phyloP scores from a whole-genome alignment of 2,797 vertebrate species.

The Crenuchus spilurus region DNA sequence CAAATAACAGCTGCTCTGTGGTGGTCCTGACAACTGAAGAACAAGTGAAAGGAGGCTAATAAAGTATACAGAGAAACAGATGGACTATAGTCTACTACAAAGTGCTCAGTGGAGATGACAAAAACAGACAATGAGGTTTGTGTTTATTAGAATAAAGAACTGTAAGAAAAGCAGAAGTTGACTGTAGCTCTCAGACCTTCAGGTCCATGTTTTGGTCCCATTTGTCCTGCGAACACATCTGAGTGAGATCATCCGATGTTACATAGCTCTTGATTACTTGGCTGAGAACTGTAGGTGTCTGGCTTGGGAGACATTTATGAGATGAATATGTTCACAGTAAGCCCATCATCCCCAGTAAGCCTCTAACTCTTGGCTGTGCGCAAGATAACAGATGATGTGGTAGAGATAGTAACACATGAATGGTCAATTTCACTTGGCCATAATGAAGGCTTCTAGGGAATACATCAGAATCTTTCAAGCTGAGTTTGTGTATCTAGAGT shows the following conservation, averaged over 20 bases:
- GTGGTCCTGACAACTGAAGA: too few relatives aligned
- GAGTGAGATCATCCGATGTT: neutral
- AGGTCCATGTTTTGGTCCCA: neutral
- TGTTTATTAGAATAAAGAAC: too few relatives aligned
- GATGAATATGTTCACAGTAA: neutral
- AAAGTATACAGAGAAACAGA: too few relatives aligned
- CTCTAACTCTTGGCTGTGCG: neutral
- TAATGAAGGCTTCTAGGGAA: neutral
- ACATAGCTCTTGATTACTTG: neutral
- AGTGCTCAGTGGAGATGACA: too few relatives aligned
- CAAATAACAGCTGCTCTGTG: too few relatives aligned
- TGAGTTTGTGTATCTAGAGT: constrained; percentile 60
- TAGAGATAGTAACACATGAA: constrained; percentile 8
- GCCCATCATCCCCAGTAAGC: neutral
- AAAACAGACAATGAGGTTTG: too few relatives aligned
- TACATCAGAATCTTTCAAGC: constrained; percentile 24
- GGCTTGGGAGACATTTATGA: neutral
- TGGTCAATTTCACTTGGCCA: constrained; percentile 9
- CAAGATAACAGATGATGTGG: constrained; percentile 11
- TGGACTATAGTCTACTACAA: too few relatives aligned
- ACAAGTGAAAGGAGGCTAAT: too few relatives aligned
- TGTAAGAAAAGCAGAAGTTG: neutral
- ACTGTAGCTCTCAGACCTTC: neutral
- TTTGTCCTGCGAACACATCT: neutral
- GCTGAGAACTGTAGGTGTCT: neutral